Conservation (phyloP, 1,140 invertebrate genomes). For the Pogonomyrmex californicus region DNA sequence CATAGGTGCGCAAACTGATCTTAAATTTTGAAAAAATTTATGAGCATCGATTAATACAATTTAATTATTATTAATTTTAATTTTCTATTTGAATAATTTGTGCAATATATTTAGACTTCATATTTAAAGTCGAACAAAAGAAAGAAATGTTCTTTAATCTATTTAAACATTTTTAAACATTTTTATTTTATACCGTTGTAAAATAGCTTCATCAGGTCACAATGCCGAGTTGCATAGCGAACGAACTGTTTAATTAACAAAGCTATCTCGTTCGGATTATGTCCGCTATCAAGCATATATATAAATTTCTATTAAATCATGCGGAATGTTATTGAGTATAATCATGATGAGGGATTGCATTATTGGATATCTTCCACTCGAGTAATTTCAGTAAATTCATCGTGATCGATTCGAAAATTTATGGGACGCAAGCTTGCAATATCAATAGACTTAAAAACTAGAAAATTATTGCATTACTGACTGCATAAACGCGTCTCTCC, state of each 20-base stretch:
- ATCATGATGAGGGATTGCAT: conserved; percentile 55
- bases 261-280: conserved; percentile 51
- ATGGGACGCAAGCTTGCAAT: conserved; percentile 16
- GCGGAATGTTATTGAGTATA: conserved; percentile 53
- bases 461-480: conserved; percentile 9
- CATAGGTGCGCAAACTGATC: background rate
- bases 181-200: conserved; percentile 5
- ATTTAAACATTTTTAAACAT: background rate
- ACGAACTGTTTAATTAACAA: conserved; percentile 48
- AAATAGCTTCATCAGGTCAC: background rate
- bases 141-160: background rate
- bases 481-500: background rate
- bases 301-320: conserved; percentile 61
- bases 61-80: background rate
- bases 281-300: conserved; percentile 25
- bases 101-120: background rate
- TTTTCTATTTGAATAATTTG: background rate
- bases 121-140: background rate
- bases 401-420: conserved; percentile 19
- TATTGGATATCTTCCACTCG: conserved; percentile 52
- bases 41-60: background rate
- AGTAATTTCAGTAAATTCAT: conserved; percentile 52
- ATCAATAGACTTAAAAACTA: conserved; percentile 42
- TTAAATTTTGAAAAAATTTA: background rate
- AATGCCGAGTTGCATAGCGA: background rate